Percentiles rank a stretch among this genome's conserved stretches.
Conservation (phyloP, 2,888 invertebrate species). For the Drosophila rellima region DNA sequence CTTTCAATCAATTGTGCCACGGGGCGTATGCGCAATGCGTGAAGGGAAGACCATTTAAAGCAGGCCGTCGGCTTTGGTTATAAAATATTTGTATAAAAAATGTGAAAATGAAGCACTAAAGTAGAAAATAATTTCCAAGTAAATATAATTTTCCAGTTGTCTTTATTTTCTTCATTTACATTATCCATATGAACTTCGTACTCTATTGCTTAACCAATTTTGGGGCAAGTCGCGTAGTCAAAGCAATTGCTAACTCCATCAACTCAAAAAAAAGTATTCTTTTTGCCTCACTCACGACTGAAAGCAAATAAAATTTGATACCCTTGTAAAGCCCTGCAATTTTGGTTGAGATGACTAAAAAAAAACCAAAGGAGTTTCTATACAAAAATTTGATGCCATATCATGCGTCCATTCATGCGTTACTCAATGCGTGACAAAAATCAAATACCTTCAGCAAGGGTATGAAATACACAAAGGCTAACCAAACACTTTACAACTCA, state of each 20-base stretch:
- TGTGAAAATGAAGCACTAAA: background rate
- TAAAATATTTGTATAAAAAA: conserved; percentile 8
- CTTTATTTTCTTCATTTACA: conserved; percentile 4
- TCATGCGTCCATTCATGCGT: too few species aligned
- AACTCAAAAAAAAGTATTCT: conserved; percentile 5
- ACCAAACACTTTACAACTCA: conserved; percentile 13
- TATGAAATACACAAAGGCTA: background rate
- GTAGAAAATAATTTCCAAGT: background rate
- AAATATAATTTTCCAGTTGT: conserved; percentile 7
- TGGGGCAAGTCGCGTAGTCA: conserved; percentile 13
- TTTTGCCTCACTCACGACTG: conserved; percentile 7
- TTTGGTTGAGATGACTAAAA: too few species aligned
- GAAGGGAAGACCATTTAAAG: conserved; percentile 5
- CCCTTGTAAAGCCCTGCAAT: too few species aligned
- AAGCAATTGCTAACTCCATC: conserved; percentile 9
- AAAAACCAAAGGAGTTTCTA: too few species aligned
- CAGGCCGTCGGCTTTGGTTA: background rate
- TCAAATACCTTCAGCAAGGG: too few species aligned
- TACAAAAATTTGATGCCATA: background rate
- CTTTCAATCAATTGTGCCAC: conserved; percentile 51
- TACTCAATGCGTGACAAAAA: too few species aligned
- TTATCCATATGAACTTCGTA: conserved; percentile 6
- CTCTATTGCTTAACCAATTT: background rate
- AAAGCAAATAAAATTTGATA: background rate
- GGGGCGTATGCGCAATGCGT: conserved; percentile 36